A percentile compares a stretch with the other conserved stretches of the same genome.
Evolutionary conservation across 37 sponge, comb jelly and placozoan species (phyloP).

Genomic region (Crambe crambe): DNA sequence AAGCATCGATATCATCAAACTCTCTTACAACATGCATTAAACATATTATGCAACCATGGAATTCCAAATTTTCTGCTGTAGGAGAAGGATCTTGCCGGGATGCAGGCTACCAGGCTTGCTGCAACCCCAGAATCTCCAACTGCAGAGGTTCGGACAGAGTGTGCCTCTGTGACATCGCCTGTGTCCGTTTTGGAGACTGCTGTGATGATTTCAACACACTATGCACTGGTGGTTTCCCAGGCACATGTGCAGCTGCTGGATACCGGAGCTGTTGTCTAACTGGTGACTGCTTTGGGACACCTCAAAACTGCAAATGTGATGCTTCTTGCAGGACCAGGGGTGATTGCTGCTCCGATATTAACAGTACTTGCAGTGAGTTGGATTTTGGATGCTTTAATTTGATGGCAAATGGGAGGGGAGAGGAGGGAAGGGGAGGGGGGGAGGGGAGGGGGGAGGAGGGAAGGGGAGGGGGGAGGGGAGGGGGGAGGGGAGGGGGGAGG

Average conservation of each 20-base stretch:
- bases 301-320: slow-evolving; percentile 26
- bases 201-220: slow-evolving; percentile 12
- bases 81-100: slow-evolving; percentile 13
- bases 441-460: background rate
- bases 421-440: background rate
- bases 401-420: too few relatives aligned
- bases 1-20: too few relatives aligned
- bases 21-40: too few relatives aligned
- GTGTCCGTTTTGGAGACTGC: slow-evolving; percentile 26
- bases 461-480: background rate
- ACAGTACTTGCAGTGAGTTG: background rate
- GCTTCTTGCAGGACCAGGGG: slow-evolving; percentile 1
- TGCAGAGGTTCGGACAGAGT: background rate
- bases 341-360: slow-evolving; percentile 41
- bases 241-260: slow-evolving; percentile 33
- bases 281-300: slow-evolving; percentile 16
- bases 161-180: slow-evolving; percentile 23
- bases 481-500: background rate
- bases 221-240: background rate
- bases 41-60: background rate
- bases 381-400: too few relatives aligned
- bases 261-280: slow-evolving; percentile 32
- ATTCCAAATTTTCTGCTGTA: background rate
- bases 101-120: slow-evolving; percentile 34
- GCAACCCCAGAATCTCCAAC: background rate